Percentiles rank a stretch among this genome's conserved stretches.
phyloP scores from a whole-genome alignment of 2,797 vertebrate species.

The Enteromius viviparus region DNA sequence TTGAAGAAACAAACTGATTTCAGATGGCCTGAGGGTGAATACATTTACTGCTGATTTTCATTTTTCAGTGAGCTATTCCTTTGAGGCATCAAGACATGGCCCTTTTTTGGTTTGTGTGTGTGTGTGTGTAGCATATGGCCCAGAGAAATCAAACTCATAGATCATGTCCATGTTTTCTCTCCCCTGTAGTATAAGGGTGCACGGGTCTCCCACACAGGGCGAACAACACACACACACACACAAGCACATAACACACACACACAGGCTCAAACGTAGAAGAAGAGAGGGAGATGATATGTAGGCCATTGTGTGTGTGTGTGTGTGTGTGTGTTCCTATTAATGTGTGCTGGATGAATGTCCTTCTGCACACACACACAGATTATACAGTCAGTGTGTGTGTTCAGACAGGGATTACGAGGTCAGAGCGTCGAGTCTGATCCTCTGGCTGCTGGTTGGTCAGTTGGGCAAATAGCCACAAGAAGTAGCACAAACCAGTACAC shows the following conservation, averaged over 20 bases:
- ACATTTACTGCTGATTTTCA: not conserved
- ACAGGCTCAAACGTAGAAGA: slow-evolving; percentile 13
- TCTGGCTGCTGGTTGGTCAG: slow-evolving; percentile 74
- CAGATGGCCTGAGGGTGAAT: not conserved
- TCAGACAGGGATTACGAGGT: slow-evolving; percentile 45
- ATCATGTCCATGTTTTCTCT: slow-evolving; percentile 70
- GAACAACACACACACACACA: slow-evolving; percentile 40
- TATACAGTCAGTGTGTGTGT: slow-evolving; percentile 23
- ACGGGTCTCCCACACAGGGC: slow-evolving; percentile 16
- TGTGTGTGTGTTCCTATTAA: slow-evolving; percentile 24
- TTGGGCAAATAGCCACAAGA: slow-evolving; percentile 63
- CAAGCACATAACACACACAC: slow-evolving; percentile 18
- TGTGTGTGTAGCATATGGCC: slow-evolving; percentile 68
- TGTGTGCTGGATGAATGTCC: slow-evolving; percentile 9
- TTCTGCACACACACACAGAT: slow-evolving; percentile 30
- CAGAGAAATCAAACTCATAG: slow-evolving; percentile 73
- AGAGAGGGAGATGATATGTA: not conserved
- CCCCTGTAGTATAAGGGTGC: slow-evolving; percentile 41
- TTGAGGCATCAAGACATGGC: not conserved
- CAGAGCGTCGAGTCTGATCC: slow-evolving; percentile 60
- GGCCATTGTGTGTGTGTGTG: slow-evolving; percentile 34
- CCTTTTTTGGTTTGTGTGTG: slow-evolving; percentile 43
- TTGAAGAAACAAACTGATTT: not conserved
- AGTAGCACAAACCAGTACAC: slow-evolving; percentile 53
- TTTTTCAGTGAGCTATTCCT: not conserved